Evolutionary conservation across 2,113 vertebrate genomes (phyloP), one percentile per base, ranked within the genome.

Genomic region (Solea senegalensis): DNA sequence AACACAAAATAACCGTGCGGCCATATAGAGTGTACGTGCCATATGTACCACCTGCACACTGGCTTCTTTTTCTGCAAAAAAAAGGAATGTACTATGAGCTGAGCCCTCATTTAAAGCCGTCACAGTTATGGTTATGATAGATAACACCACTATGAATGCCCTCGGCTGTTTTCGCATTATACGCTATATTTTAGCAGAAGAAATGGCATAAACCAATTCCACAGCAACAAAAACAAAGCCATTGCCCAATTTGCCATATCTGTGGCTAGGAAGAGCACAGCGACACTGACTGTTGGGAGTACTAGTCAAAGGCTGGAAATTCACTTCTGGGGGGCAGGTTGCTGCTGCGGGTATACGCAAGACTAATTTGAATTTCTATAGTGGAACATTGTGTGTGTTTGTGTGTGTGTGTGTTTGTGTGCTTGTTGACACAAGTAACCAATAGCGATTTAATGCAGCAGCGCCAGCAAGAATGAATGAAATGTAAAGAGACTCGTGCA

Each of bases 81-180:
- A 34, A 4, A 34, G 34, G 5, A 34, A 34, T 34, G 28, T 34
- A 2, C 28, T 34, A 2, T 34, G 28, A 34, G 28, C 28, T 34
- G 28, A 2, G 34, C 34, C 34, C 21, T 21, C 21, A 21, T 21
- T 56, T 34, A 26, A 53, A 8, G 43, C 15, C 67, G 65, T 65
- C 53, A 60, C 64, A 63, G 57, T 72, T 44, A 72, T 53, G 65
- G 27, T 39, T 62, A 68, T 55, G 62, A 76, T 14, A 73, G 76
- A 68, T 72, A 68, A 27, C 39, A 67, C 51, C 34, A 54, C 46
- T 39, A 57, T 50, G 13, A 59, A 63, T 50, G 28, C 26, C 51
- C 41, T 49, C 63, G 72, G 49, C 73, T 77, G 77, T 55, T 69
- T 52, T 49, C 34, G 53, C 21, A 46, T 49, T 55, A 45, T 14